Evolutionary conservation across 2,888 invertebrate species (phyloP), one percentile per base, ranked within the genome.

Genomic region (Patella depressa): DNA sequence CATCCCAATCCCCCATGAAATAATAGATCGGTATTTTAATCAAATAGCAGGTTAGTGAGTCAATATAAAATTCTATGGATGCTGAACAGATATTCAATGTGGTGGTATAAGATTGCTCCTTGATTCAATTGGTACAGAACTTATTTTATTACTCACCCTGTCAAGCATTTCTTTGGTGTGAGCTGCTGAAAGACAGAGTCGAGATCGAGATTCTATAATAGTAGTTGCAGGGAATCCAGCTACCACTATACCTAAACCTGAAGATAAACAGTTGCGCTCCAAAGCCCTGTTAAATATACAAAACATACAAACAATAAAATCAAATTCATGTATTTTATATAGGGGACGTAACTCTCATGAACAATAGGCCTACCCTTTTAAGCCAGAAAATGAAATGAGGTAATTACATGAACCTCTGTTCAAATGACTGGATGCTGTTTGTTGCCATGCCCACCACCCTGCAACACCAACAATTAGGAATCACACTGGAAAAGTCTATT

Each of bases 211-310:
- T 92, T 96, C 95, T 93, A 96, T 95, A 84, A 99, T 94, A 72
- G 98, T 96, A 74, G 99, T 98, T 78, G 99, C 99, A 77, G 99
- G 99, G 93, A 98, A 99, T 83, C 98, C 98, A 77, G 98, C 99
- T 79, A 98, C 98, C 12, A 99, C 98, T 19, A 95, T 95, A 77
- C 98, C 99, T 81, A 99, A 94, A 84, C 96, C 95, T 83, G 95
- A 93, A 87, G 94, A 94, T 76, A 96, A 94, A 85, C 98, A 94
- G 79, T 95, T 95, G 89, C 98, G 94, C 82, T 98, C 96, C 84
- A 97, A 96, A 84, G 95, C 95, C 69, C 96, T 96, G 89, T 79
- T 93, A 91, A 59, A 69, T 57, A 57, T 19, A 53, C 75, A 55
- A 74, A 9, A 71, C n/a, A 53, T 45, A 45, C 45, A 45, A 45